phyloP scores from a whole-genome alignment of 2,797 vertebrate species.

The Pagetopsis macropterus region DNA sequence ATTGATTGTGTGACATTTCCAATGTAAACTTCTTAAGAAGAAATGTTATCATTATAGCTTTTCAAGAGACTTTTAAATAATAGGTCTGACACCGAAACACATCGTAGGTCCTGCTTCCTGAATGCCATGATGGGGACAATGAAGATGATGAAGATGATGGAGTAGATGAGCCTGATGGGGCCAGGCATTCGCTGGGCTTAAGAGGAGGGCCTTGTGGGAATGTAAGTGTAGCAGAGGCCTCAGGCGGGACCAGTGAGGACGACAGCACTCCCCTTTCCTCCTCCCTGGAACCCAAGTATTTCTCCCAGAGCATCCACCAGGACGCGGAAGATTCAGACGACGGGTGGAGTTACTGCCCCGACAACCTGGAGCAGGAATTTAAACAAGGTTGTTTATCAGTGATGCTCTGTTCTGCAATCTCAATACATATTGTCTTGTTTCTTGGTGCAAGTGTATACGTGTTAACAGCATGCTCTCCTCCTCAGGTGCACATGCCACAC shows the following conservation, averaged over 20 bases:
- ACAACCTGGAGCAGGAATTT: constrained; percentile 69
- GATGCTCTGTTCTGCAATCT: background rate
- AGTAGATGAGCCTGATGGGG: constrained; percentile 68
- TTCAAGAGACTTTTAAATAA: background rate
- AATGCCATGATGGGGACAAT: constrained; percentile 37
- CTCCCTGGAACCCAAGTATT: constrained; percentile 84
- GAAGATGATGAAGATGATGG: constrained; percentile 27
- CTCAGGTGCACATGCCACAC: constrained; percentile 65
- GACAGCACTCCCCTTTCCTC: constrained; percentile 59
- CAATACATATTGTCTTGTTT: background rate
- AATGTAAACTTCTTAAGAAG: background rate
- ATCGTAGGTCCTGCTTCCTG: constrained; percentile 61
- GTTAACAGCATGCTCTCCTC: constrained; percentile 23
- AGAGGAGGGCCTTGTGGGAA: constrained; percentile 73
- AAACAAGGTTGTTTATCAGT: constrained; percentile 70
- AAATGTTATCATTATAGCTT: too few relatives aligned
- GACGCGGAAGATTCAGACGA: constrained; percentile 75
- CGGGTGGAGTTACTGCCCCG: constrained; percentile 74
- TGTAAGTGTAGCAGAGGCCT: constrained; percentile 50
- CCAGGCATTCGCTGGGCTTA: constrained; percentile 49
- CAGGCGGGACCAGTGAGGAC: constrained; percentile 56
- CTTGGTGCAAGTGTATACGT: background rate
- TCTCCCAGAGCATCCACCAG: constrained; percentile 82
- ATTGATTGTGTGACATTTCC: background rate
- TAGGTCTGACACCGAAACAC: background rate